These are phyloP conservation scores for Sebastes trivittatus DNA, from an alignment of 2,797 vertebrate species.

Conservation along the genomic window DNA sequence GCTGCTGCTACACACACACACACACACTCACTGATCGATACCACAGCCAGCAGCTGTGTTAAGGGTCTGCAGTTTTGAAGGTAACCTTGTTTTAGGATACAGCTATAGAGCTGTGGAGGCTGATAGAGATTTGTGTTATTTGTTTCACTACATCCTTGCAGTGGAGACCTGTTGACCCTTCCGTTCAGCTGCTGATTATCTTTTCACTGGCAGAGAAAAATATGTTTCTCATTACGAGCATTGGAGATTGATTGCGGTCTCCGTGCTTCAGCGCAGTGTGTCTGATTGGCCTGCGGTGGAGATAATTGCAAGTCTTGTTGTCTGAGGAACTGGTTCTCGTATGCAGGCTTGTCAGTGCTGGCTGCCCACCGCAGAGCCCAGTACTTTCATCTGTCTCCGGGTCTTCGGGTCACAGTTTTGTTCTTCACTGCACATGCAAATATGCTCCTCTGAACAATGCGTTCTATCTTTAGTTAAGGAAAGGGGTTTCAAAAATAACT, in stretches of 20 bases:
- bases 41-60: conserved; percentile 18
- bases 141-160: conserved; percentile 50
- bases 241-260: conserved; percentile 72
- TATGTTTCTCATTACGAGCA: conserved; percentile 77
- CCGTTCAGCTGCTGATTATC: conserved; percentile 72
- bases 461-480: conserved; percentile 9
- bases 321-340: conserved; percentile 48
- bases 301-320: conserved; percentile 72
- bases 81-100: conserved; percentile 62
- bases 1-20: neutral
- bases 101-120: conserved; percentile 16
- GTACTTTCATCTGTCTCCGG: conserved; percentile 43
- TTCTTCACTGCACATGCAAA: conserved; percentile 52
- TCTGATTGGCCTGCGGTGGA: conserved; percentile 67
- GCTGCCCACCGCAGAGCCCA: conserved; percentile 5
- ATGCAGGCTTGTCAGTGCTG: conserved; percentile 37
- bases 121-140: conserved; percentile 60
- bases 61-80: conserved; percentile 40
- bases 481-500: conserved; percentile 6
- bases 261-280: conserved; percentile 44
- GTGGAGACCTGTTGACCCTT: conserved; percentile 71
- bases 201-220: conserved; percentile 70
- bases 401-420: conserved; percentile 45
- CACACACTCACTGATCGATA: conserved; percentile 15
- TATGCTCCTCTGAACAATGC: conserved; percentile 17